phyloP scores from a whole-genome alignment of 2,113 vertebrate genomes.

The Megaleporinus macrocephalus region DNA sequence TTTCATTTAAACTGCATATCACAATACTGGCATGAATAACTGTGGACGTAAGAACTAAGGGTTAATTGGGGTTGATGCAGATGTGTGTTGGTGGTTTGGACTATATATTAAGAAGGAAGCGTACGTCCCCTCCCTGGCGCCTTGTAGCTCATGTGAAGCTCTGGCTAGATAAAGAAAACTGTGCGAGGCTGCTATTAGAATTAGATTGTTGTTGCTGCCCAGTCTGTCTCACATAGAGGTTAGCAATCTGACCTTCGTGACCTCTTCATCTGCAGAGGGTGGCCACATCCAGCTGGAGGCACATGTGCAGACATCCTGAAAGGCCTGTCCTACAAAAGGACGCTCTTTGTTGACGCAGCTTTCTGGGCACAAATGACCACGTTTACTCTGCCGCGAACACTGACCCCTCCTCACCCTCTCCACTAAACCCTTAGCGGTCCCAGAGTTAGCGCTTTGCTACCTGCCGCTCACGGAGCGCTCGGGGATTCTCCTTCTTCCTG shows the following conservation, averaged over 20 bases:
- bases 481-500: slow-evolving; percentile 21
- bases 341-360: slow-evolving; percentile 40
- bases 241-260: slow-evolving; percentile 51
- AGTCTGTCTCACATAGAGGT: slow-evolving; percentile 53
- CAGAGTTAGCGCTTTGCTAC: slow-evolving; percentile 6
- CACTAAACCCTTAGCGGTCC: background rate
- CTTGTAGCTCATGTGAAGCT: background rate
- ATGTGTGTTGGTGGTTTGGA: too few species aligned
- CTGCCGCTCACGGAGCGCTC: slow-evolving; percentile 3
- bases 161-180: slow-evolving; percentile 60
- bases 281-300: background rate
- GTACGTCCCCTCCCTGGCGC: background rate
- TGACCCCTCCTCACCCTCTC: slow-evolving; percentile 20
- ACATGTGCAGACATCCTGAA: slow-evolving; percentile 9
- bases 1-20: too few species aligned
- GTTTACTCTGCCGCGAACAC: slow-evolving; percentile 29
- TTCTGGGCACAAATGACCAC: slow-evolving; percentile 30
- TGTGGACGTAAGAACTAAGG: slow-evolving; percentile 36
- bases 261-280: slow-evolving; percentile 60
- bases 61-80: slow-evolving; percentile 40
- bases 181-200: slow-evolving; percentile 26
- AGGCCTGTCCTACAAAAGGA: background rate
- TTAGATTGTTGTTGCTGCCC: slow-evolving; percentile 7
- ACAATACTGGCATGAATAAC: slow-evolving; percentile 27
- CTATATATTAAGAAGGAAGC: background rate